Conservation (phyloP, 2,888 invertebrate species). For the Peribatodes rhomboidaria region DNA sequence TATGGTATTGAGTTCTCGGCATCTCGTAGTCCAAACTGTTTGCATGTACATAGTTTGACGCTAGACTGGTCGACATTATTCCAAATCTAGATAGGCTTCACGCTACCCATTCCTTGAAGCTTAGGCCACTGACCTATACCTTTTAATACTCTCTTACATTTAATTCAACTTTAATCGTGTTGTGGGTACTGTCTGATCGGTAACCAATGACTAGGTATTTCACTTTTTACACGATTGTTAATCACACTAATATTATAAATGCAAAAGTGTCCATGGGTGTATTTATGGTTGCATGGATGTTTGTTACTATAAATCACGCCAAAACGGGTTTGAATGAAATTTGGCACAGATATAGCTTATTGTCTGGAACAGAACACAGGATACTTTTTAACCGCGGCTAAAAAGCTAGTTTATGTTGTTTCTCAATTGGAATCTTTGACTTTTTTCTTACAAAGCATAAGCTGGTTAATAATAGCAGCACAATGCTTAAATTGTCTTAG, state of each 20-base stretch:
- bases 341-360: too few relatives aligned
- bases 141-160: conserved; percentile 9
- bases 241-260: too few relatives aligned
- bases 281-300: too few relatives aligned
- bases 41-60: conserved; percentile 13
- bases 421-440: not conserved
- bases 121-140: conserved; percentile 31
- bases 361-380: too few relatives aligned
- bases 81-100: conserved; percentile 34
- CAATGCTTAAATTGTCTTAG: conserved; percentile 6
- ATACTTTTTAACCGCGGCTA: too few relatives aligned
- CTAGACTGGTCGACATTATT: conserved; percentile 34
- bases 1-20: conserved; percentile 10
- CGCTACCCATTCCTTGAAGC: conserved; percentile 29
- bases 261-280: too few relatives aligned
- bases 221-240: not conserved
- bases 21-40: conserved; percentile 5
- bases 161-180: conserved; percentile 8
- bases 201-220: not conserved
- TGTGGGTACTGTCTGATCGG: not conserved
- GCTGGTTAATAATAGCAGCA: not conserved
- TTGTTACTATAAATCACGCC: too few relatives aligned
- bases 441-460: too few relatives aligned
- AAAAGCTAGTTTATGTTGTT: too few relatives aligned
- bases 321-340: too few relatives aligned